Conservation (phyloP, 2,888 invertebrate genomes). For the Thyatira batis region DNA sequence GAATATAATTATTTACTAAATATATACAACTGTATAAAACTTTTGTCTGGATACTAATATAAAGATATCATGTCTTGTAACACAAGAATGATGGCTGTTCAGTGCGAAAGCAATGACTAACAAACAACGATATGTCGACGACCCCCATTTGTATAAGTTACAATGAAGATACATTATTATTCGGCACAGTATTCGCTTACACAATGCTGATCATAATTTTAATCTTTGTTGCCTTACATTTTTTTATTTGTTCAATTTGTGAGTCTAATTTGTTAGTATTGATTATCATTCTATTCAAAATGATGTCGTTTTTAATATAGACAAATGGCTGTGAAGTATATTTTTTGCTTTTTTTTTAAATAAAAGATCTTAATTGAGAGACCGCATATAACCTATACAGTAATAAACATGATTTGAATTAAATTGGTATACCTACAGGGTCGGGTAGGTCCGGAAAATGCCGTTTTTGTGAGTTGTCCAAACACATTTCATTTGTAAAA, state of each 20-base stretch:
- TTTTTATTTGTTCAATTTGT: not conserved
- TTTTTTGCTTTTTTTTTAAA: not conserved
- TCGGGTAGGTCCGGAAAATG: too few species aligned
- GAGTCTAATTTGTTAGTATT: not conserved
- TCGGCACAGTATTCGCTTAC: slow-evolving; percentile 4
- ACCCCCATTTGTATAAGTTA: slow-evolving; percentile 40
- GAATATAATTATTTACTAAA: too few species aligned
- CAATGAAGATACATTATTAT: slow-evolving; percentile 30
- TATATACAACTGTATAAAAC: too few species aligned
- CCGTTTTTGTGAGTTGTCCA: too few species aligned
- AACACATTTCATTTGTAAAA: too few species aligned
- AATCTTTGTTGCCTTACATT: not conserved
- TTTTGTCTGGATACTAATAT: not conserved
- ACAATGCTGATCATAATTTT: not conserved
- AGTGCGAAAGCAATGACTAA: slow-evolving; percentile 49
- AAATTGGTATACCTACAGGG: too few species aligned
- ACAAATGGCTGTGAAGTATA: too few species aligned
- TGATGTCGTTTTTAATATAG: not conserved
- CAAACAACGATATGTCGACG: slow-evolving; percentile 41
- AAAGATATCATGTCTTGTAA: not conserved
- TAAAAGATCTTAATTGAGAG: too few species aligned
- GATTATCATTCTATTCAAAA: not conserved
- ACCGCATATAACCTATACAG: too few species aligned
- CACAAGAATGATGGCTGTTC: slow-evolving; percentile 26
- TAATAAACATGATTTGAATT: too few species aligned